Evolutionary conservation across 1,140 invertebrate genomes (phyloP).

Genomic region (Lethocerus indicus): DNA sequence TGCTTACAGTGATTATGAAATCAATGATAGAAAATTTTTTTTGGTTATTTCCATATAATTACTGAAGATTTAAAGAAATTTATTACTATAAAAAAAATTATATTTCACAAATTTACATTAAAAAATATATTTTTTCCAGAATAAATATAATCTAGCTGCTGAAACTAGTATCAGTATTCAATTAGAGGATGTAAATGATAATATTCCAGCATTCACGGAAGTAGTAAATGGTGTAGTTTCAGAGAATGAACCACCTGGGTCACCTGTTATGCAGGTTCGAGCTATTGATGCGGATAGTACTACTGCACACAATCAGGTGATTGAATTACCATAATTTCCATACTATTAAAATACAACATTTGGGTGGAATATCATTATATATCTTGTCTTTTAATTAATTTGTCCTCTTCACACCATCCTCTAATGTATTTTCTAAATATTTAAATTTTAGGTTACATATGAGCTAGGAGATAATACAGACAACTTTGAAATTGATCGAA

Average conservation of each 20-base stretch:
- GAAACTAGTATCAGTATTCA: conserved; percentile 60
- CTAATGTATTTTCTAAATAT: not conserved
- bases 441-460: conserved; percentile 39
- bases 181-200: conserved; percentile 72
- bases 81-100: not conserved
- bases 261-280: conserved; percentile 66
- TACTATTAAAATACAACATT: not conserved
- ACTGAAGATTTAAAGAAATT: too few species aligned
- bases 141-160: conserved; percentile 59
- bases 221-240: conserved; percentile 57
- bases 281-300: conserved; percentile 79
- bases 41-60: not conserved
- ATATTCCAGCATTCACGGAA: conserved; percentile 67
- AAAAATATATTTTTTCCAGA: conserved; percentile 27
- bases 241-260: conserved; percentile 64
- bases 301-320: conserved; percentile 52
- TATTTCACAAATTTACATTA: not conserved
- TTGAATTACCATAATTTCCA: too few species aligned
- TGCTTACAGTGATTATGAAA: not conserved
- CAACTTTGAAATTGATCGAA: conserved; percentile 55
- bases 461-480: conserved; percentile 48
- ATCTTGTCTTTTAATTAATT: not conserved
- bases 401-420: not conserved
- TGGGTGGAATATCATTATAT: not conserved
- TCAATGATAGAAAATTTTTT: not conserved